These are phyloP conservation scores for Rhimphoctona megacephalus DNA, from an alignment of 2,888 invertebrate genomes.

Conservation along the genomic window DNA sequence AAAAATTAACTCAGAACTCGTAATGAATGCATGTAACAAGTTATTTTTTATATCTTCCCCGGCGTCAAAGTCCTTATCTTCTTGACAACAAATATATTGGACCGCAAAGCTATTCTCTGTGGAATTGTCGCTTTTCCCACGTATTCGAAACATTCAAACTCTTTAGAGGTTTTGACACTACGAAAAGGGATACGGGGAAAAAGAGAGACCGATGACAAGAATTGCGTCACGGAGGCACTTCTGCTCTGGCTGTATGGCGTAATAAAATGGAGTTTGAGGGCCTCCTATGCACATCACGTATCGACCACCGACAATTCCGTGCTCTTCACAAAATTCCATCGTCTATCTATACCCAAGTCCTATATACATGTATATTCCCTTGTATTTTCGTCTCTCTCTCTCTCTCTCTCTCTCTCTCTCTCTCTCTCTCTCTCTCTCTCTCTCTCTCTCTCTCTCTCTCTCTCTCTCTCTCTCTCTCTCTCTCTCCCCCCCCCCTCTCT, in stretches of 20 bases:
- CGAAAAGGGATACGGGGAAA: constrained; percentile 10
- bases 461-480: not conserved
- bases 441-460: constrained; percentile 21
- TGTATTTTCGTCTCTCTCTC: constrained; percentile 11
- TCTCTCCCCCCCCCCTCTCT: constrained; percentile 8
- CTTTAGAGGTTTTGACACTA: not conserved
- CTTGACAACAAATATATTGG: not conserved
- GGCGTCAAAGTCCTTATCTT: not conserved
- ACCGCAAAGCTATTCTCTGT: not conserved
- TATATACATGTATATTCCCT: not conserved
- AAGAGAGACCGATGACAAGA: constrained; percentile 43
- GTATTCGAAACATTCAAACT: not conserved
- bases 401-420: not conserved
- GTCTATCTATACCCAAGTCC: constrained; percentile 11
- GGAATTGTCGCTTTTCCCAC: not conserved
- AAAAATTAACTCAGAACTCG: not conserved
- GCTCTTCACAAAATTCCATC: constrained; percentile 57
- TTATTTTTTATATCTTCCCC: not conserved
- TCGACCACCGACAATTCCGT: constrained; percentile 61
- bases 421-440: not conserved
- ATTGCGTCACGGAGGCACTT: constrained; percentile 50
- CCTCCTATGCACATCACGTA: constrained; percentile 54
- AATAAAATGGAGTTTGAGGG: constrained; percentile 39
- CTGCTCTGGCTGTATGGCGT: constrained; percentile 33
- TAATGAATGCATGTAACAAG: not conserved